Evolutionary conservation across 2,888 invertebrate species (phyloP), one percentile per base, ranked within the genome.

Genomic region (Platerodrilus igneus): DNA sequence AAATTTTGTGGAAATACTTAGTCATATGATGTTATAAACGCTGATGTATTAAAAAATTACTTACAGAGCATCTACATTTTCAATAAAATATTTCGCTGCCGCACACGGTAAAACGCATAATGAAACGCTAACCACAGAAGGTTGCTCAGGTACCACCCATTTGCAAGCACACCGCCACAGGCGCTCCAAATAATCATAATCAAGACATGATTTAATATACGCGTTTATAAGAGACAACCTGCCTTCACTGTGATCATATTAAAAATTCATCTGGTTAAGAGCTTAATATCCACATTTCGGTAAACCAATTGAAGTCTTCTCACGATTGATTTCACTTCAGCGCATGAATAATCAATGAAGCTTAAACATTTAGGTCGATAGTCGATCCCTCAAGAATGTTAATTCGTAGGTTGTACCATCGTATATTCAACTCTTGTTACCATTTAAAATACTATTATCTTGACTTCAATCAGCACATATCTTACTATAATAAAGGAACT

Each of bases 101-200:
- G 35, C 35, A 43, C 37, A 37, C 39, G 35, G 38, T 39, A 44
- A 44, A 44, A 45, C 41, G 41, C 47, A 41, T 49, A 49, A 49
- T 49, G 49, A 49, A 44, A 49, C 37, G 47, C 45, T 49, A 25
- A 37, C 37, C 44, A 46, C 44, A 41, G 46, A 47, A 47, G 49
- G 43, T 39, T 46, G 43, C 41, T 30, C 46, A 47, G 41, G 45
- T 45, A 35, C 49, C 47, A 37, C 49, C 47, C 47, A 49, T 49
- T 47, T 44, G 46, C 47, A 31, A 47, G 47, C 37, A 38, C 36
- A 49, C 41, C 37, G 43, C 45, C 42, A 43, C 35, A 46, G 41
- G 41, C 41, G 37, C 30, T 37, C 20, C 32, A 39, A 44, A 44
- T 44, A 39, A 44, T 39, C 35, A 39, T 39, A 44, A 43, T 43